Evolutionary conservation across 30 jellyfish, hydroid and myxozoan genomes (phyloP), one percentile per base, ranked within the genome.

Genomic region (Clytia hemisphaerica): DNA sequence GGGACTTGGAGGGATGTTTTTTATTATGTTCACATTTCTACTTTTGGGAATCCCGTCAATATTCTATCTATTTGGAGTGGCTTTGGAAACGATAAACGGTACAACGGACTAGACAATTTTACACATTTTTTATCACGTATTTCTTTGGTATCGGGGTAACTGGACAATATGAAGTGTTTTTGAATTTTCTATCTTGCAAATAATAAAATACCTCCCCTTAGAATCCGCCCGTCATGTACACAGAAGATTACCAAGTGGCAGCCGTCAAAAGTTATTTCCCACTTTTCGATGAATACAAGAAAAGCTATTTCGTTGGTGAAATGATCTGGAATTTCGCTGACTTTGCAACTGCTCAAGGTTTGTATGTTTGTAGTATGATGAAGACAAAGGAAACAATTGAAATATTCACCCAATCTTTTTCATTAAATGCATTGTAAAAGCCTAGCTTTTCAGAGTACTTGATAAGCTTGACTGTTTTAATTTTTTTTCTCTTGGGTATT

Each of bases 241-340:
- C 94, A 37, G 98, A 81, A 62, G 95, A 81, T 28, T 89, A 89
- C 46, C 98, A 81, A 48, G 98, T 89, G 7, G 98, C 81, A 29
- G 76, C 95, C 4, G 92, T 89, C 19, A 76, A 77, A 21, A 61
- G 74, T 40, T 89, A 89, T 65, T 89, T 89, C 67, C 98, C 98
- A 22, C 61, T 89, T 2, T 89, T 80, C 46, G 98, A 89, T 48
- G 76, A 76, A 66, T 76, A 68, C 53, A 64, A 86, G 2, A 67
- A 72, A 18, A 46, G 45, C 22, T 82, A 76, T 64, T 65, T 89
- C 45, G 90, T 89, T 24, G 98, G 98, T 4, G 98, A 89, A 55
- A 89, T 89, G 98, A 58, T 89, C 2, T 89, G 98, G 98, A 81
- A 80, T 63, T 72, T 89, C 35, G 98, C 98, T 4, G 98, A 89